Evolutionary conservation across 2,888 invertebrate genomes (phyloP).

Genomic region (Schizaphis graminum): DNA sequence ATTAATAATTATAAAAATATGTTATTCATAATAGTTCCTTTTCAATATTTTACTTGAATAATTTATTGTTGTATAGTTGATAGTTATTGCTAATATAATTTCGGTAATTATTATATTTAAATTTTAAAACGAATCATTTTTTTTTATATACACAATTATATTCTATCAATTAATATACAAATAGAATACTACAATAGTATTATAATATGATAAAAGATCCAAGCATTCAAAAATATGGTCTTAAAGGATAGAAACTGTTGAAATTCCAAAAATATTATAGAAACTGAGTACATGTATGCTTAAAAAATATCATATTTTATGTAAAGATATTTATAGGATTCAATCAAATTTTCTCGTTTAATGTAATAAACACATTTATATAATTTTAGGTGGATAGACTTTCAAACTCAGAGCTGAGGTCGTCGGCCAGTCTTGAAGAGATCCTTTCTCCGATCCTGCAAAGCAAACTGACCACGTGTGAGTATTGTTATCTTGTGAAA

Average conservation of each 20-base stretch:
- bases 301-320: too few relatives aligned
- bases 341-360: background rate
- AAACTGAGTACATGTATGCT: too few relatives aligned
- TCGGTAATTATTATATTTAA: too few relatives aligned
- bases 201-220: too few relatives aligned
- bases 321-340: too few relatives aligned
- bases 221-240: too few relatives aligned
- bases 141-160: too few relatives aligned
- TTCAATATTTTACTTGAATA: background rate
- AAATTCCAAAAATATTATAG: too few relatives aligned
- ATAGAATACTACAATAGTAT: too few relatives aligned
- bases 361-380: background rate
- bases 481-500: background rate
- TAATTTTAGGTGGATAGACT: constrained; percentile 49
- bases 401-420: constrained; percentile 47
- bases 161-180: too few relatives aligned
- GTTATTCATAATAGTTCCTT: background rate
- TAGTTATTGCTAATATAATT: background rate
- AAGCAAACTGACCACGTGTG: constrained; percentile 64
- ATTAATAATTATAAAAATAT: background rate
- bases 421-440: constrained; percentile 65
- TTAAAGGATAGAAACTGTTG: too few relatives aligned
- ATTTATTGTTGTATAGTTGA: background rate
- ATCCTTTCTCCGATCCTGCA: constrained; percentile 66
- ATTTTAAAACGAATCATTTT: too few relatives aligned